Evolutionary conservation across 1,140 invertebrate genomes (phyloP).

Genomic region (Papilio aristodemus): DNA sequence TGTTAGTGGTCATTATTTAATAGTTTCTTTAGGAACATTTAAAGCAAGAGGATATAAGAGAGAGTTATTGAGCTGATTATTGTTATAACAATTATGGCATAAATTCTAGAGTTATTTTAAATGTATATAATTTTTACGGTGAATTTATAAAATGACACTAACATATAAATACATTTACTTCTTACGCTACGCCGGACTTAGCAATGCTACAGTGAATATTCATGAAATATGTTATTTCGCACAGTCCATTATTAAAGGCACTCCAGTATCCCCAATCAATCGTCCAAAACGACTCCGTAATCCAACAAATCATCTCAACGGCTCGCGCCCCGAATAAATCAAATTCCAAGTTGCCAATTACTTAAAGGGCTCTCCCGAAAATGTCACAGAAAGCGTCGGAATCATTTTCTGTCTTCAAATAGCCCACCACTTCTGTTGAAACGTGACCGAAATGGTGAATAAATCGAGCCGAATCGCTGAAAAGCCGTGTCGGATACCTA

Average conservation of each 20-base stretch:
- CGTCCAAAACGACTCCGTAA: constrained; percentile 33
- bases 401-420: constrained; percentile 65
- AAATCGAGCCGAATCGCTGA: constrained; percentile 55
- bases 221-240: constrained; percentile 26
- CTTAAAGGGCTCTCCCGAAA: constrained; percentile 50
- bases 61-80: too few relatives aligned
- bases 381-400: constrained; percentile 52
- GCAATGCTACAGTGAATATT: constrained; percentile 25
- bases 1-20: too few relatives aligned
- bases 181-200: neutral
- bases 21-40: too few relatives aligned
- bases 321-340: constrained; percentile 42
- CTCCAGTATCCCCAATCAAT: constrained; percentile 31
- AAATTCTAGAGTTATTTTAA: too few relatives aligned
- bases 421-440: constrained; percentile 54
- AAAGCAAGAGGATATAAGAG: too few relatives aligned
- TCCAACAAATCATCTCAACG: constrained; percentile 35
- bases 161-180: neutral
- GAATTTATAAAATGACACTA: neutral
- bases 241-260: constrained; percentile 27
- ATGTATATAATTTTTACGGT: neutral
- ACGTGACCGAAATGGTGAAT: constrained; percentile 68
- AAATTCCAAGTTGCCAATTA: constrained; percentile 52
- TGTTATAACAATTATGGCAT: too few relatives aligned
- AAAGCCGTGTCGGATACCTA: constrained; percentile 49